These are phyloP conservation scores for Dascillus cervinus DNA, from an alignment of 2,888 invertebrate genomes.

Conservation along the genomic window DNA sequence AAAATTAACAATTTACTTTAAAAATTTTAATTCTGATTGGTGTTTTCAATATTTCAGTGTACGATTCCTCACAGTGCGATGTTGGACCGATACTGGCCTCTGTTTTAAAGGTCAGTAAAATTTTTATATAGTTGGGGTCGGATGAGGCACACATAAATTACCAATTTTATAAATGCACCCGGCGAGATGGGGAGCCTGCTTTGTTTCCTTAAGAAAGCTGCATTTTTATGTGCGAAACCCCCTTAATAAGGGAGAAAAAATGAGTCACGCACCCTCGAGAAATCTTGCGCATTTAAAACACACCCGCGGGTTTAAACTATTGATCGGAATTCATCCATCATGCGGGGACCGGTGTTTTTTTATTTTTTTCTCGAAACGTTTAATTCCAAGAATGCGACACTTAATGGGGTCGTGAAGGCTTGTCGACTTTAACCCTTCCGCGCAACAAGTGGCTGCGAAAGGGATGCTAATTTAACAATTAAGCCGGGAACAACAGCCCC, in stretches of 20 bases:
- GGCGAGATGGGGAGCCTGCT: no score
- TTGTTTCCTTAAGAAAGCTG: conserved; percentile 31
- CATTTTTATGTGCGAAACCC: conserved; percentile 42
- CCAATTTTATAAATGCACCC: no score
- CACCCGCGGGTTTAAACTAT: conserved; percentile 40
- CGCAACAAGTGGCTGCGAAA: conserved; percentile 32
- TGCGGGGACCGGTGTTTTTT: no score
- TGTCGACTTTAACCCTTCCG: conserved; percentile 26
- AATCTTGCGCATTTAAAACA: conserved; percentile 34
- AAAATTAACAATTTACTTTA: no score
- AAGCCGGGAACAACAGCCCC: conserved; percentile 27
- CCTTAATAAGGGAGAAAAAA: conserved; percentile 41
- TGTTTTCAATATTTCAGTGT: conserved; percentile 43
- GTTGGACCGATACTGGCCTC: conserved; percentile 46
- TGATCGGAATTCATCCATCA: conserved; percentile 25
- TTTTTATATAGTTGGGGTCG: conserved; percentile 3
- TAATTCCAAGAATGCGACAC: no score
- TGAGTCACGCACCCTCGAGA: conserved; percentile 41
- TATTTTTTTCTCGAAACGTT: no score
- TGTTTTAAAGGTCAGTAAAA: conserved; percentile 44
- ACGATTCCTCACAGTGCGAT: conserved; percentile 44
- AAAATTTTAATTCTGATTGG: conserved; percentile 23
- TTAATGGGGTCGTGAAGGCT: no score
- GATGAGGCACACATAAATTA: no score
- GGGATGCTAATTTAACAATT: conserved; percentile 34